Evolutionary conservation across 2,113 vertebrate species (phyloP), one percentile per base, ranked within the genome.

Genomic region (Phyllostomus hastatus): DNA sequence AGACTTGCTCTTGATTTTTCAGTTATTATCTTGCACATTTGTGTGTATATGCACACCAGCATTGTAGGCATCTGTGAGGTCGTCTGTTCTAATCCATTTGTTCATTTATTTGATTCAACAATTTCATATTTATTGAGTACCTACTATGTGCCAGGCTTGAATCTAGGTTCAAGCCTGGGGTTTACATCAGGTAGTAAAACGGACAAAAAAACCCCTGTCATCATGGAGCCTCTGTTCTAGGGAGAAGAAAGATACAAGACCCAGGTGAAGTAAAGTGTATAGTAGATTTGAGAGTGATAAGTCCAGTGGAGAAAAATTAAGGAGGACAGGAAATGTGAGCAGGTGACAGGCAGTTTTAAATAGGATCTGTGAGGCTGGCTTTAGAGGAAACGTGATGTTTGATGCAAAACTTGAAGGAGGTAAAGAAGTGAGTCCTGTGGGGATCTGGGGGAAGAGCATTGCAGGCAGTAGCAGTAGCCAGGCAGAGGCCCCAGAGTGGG

Each of bases 11-110:
- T 69, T 92, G 54, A 24, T 12, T 59, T 7, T 33, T n/a, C 2
- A 0, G 10, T 75, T 67, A 66, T 79, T 57, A 69, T 50, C 35
- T 15, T 52, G 16, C 24, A 28, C 2, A 2, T 41, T 28, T 59
- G 10, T 10, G 48, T 38, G 4, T 19, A 0, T 8, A 17, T 26
- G 6, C 52, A 10, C 6, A 5, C 14, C 19, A 26, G 28, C 28
- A 17, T 50, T 67, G 26, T 1, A 38, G 35, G n/a, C 57, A 10
- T 61, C 31, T 28, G 69, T 17, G 54, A 87, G 28, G 46, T 16
- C n/a, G 26, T 50, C 16, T 64, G 31, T 72, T 52, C 38, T 46
- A 43, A 61, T 69, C 70, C 69, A 38, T 54, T 82, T 7, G 12
- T 28, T 59, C 3, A 54, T 59, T 46, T 7, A 28, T 26, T 66